Evolutionary conservation across 1,140 invertebrate genomes (phyloP), one percentile per base, ranked within the genome.

Genomic region (Ceratoteleas bidentatus): DNA sequence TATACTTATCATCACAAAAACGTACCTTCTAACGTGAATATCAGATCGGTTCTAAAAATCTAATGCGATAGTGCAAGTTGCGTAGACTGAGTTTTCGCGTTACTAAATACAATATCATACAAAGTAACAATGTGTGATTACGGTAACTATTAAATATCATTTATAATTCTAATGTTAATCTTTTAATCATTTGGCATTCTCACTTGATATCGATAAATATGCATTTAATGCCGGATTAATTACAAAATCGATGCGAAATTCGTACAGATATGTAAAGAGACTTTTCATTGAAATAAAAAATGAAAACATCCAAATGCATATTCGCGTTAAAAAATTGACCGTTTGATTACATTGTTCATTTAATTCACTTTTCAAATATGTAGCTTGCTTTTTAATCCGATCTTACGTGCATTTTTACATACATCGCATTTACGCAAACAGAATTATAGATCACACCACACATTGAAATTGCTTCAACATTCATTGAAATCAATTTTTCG

Each of bases 361-460:
- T 3, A 43, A 43, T 43, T 43, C n/a, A n/a, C 40, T 10, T 43
- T 6, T 24, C 40, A 1, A 43, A 43, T 3, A 2, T 10, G n/a
- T 10, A 1, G n/a, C n/a, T 16, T 52, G 15, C 24, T 16, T 50
- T 15, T 50, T 38, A 62, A 62, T 62, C 60, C 60, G 60, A 38
- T 50, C 4, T 52, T 62, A 62, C 13, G 36, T 50, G 60, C 60
- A 62, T 43, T 50, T 50, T 62, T 33, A 36, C 47, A 50, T 52
- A 50, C 33, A 52, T 24, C 47, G 13, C 13, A 50, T 62, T 45
- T 62, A 15, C 32, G 32, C 43, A 62, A 62, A 62, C 11, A 50
- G 32, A 11, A 34, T 54, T 14, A 15, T 52, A 36, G 16, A 62
- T 62, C 45, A 62, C 60, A 52, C 33, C 50, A 50, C 13, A 38